These are phyloP conservation scores for Pseudolaguvia tuberculata DNA, from an alignment of 2,113 vertebrate genomes.

Conservation along the genomic window DNA sequence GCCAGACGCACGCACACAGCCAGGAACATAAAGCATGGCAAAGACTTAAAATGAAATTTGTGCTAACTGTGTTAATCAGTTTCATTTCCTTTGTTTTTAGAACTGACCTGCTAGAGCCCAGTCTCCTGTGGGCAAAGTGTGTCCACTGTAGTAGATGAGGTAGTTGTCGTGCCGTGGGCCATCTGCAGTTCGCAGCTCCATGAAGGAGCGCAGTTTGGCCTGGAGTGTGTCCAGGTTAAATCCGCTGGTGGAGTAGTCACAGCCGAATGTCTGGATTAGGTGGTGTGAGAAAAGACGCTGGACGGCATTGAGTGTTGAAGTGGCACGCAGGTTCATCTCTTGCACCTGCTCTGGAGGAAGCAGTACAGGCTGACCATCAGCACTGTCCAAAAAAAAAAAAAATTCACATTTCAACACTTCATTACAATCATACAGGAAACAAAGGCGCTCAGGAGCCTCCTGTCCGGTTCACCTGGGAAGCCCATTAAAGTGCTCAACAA, in stretches of 20 bases:
- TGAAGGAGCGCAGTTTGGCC: conserved; percentile 84
- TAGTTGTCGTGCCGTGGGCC: conserved; percentile 95
- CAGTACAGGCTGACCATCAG: conserved; percentile 83
- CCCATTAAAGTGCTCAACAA: conserved; percentile 1
- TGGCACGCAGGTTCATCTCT: conserved; percentile 86
- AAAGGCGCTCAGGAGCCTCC: not conserved
- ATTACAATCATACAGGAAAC: too few relatives aligned
- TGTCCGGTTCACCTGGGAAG: not conserved
- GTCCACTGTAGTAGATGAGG: conserved; percentile 93
- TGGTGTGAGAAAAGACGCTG: conserved; percentile 96
- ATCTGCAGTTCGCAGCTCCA: conserved; percentile 88
- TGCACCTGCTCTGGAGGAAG: conserved; percentile 87
- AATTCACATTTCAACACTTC: not conserved
- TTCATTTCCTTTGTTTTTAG: not conserved
- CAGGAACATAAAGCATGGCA: conserved; percentile 38
- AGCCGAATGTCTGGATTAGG: conserved; percentile 92
- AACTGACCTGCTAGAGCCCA: conserved; percentile 88
- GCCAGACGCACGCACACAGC: conserved; percentile 5
- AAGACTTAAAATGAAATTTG: not conserved
- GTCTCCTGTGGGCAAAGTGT: conserved; percentile 83
- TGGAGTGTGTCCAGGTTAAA: conserved; percentile 81
- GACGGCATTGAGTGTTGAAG: conserved; percentile 85
- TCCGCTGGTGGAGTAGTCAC: conserved; percentile 94
- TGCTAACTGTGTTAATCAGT: not conserved
- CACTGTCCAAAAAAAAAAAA: conserved; percentile 58